Evolutionary conservation across 2,888 invertebrate species (phyloP).

Genomic region (Andricus quercusramuli): DNA sequence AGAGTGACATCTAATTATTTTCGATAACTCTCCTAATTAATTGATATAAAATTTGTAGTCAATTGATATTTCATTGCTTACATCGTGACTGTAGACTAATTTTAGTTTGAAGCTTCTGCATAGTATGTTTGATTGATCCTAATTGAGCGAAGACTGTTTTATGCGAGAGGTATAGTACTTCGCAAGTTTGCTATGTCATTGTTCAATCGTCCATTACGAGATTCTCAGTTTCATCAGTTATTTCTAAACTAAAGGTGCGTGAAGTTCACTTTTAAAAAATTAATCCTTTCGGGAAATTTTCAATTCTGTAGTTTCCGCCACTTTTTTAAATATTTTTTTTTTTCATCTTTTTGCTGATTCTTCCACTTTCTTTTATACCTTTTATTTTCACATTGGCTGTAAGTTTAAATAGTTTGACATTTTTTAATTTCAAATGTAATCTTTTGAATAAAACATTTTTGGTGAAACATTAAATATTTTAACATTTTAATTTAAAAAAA

Average conservation of each 20-base stretch:
- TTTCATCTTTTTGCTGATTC: too few relatives aligned
- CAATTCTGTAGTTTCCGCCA: too few relatives aligned
- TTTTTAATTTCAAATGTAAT: background rate
- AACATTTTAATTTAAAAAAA: too few relatives aligned
- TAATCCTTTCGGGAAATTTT: too few relatives aligned
- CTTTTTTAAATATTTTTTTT: too few relatives aligned
- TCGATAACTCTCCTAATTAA: too few relatives aligned
- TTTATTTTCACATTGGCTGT: too few relatives aligned
- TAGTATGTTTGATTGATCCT: constrained; percentile 33
- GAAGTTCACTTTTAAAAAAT: background rate
- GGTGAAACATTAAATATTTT: too few relatives aligned
- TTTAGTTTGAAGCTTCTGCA: constrained; percentile 28
- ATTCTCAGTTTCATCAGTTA: background rate
- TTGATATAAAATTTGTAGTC: background rate
- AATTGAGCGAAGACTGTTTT: constrained; percentile 33
- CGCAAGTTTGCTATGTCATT: background rate
- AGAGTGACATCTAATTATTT: too few relatives aligned
- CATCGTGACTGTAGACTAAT: constrained; percentile 28
- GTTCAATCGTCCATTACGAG: constrained; percentile 18
- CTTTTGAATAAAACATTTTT: background rate
- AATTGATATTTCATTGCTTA: constrained; percentile 23
- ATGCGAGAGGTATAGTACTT: constrained; percentile 21
- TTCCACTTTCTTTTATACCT: too few relatives aligned
- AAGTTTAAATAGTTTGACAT: background rate
- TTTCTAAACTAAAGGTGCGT: constrained; percentile 6